These are phyloP conservation scores for Rallus crepitans DNA, from an alignment of 2,797 vertebrate species.

Conservation along the genomic window DNA sequence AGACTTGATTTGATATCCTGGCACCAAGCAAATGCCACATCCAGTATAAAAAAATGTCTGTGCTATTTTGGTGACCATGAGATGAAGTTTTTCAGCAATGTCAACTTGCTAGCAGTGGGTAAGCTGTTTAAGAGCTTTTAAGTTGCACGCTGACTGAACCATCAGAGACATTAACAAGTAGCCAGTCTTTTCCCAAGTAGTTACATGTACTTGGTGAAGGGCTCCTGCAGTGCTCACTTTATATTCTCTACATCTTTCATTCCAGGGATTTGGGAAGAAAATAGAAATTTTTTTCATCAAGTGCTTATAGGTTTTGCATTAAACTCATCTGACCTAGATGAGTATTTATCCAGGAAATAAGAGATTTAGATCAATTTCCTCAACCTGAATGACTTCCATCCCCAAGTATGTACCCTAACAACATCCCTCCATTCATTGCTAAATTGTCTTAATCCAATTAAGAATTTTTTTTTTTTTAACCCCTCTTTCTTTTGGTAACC, in stretches of 20 bases:
- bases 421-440: background rate
- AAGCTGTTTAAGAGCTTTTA: background rate
- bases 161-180: background rate
- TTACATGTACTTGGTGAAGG: accelerated
- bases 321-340: slow-evolving; percentile 30
- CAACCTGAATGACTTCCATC: slow-evolving; percentile 25
- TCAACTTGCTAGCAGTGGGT: background rate
- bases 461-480: background rate
- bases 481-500: background rate
- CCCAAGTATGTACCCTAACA: slow-evolving; percentile 3
- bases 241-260: background rate
- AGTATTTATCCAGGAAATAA: slow-evolving; percentile 49
- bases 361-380: slow-evolving; percentile 41
- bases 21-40: background rate
- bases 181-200: background rate
- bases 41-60: background rate
- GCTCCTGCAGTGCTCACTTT: background rate
- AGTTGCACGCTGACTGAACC: background rate
- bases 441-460: background rate
- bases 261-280: slow-evolving; percentile 5
- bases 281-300: background rate
- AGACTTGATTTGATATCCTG: background rate
- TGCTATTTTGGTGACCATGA: background rate
- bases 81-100: background rate
- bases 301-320: background rate